Percentiles rank a stretch among this genome's conserved stretches.
Evolutionary conservation across 2,888 invertebrate genomes (phyloP).

Genomic region (Thereva unica): DNA sequence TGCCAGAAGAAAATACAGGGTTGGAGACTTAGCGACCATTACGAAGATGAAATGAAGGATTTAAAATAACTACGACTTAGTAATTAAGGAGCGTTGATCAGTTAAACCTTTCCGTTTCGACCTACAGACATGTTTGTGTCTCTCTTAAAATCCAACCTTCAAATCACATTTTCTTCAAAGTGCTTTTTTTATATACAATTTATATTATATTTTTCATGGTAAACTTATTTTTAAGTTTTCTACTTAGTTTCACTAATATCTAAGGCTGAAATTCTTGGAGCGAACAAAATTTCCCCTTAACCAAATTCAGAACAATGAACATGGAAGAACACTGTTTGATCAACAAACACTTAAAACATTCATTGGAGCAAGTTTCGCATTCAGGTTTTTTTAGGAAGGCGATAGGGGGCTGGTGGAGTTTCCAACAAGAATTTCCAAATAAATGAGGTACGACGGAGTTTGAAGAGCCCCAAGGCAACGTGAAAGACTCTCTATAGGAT

Average conservation of each 20-base stretch:
- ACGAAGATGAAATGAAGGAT: too few species aligned
- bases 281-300: slow-evolving; percentile 16
- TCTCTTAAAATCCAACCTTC: too few species aligned
- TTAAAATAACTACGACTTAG: too few species aligned
- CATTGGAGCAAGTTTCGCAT: slow-evolving; percentile 7
- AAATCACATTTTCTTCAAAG: too few species aligned
- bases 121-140: too few species aligned
- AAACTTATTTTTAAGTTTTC: slow-evolving; percentile 1
- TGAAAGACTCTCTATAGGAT: slow-evolving; percentile 15
- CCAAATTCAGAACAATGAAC: slow-evolving; percentile 19
- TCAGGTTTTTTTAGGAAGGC: background rate
- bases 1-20: too few species aligned
- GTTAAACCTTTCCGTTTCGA: too few species aligned
- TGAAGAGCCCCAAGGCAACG: slow-evolving; percentile 11
- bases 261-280: slow-evolving; percentile 1
- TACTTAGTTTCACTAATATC: slow-evolving; percentile 12
- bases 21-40: too few species aligned
- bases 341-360: slow-evolving; percentile 42
- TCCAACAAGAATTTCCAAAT: slow-evolving; percentile 6
- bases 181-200: too few species aligned
- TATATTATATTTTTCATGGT: background rate
- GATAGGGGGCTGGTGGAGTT: slow-evolving; percentile 17
- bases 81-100: too few species aligned
- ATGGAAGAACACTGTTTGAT: slow-evolving; percentile 40
- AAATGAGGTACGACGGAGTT: slow-evolving; percentile 5